Conservation (phyloP, 2,113 vertebrate species). For the Triplophysa siluroides region DNA sequence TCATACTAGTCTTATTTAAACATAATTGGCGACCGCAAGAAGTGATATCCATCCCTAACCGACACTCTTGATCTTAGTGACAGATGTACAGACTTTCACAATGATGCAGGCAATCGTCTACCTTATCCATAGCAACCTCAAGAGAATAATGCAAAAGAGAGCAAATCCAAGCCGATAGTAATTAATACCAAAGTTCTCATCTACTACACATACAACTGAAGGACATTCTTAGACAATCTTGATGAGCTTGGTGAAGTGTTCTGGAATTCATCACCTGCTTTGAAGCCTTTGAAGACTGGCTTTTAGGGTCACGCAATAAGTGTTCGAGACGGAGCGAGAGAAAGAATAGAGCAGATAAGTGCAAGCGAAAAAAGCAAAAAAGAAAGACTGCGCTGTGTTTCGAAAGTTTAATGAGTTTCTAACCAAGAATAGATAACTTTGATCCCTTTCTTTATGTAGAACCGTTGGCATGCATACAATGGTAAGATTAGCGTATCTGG, state of each 20-base stretch:
- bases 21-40: conserved; percentile 45
- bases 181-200: conserved; percentile 37
- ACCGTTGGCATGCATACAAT: neutral
- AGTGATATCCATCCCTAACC: conserved; percentile 21
- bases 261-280: conserved; percentile 56
- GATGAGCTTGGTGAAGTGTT: conserved; percentile 51
- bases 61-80: conserved; percentile 37
- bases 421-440: conserved; percentile 1
- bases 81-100: conserved; percentile 29
- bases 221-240: conserved; percentile 47
- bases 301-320: conserved; percentile 46
- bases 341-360: conserved; percentile 17
- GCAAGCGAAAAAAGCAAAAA: conserved; percentile 12
- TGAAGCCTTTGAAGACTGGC: conserved; percentile 19
- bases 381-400: neutral
- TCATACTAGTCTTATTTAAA: conserved; percentile 49
- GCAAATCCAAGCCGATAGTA: neutral
- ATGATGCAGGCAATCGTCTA: conserved; percentile 36
- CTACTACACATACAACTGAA: conserved; percentile 9
- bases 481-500: neutral
- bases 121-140: neutral
- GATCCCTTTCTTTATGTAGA: neutral
- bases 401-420: neutral
- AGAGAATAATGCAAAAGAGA: neutral
- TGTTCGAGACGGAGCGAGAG: conserved; percentile 13